A percentile compares a stretch with the other conserved stretches of the same genome.
phyloP scores from a whole-genome alignment of 1,140 invertebrate genomes.

The Aphis gossypii region DNA sequence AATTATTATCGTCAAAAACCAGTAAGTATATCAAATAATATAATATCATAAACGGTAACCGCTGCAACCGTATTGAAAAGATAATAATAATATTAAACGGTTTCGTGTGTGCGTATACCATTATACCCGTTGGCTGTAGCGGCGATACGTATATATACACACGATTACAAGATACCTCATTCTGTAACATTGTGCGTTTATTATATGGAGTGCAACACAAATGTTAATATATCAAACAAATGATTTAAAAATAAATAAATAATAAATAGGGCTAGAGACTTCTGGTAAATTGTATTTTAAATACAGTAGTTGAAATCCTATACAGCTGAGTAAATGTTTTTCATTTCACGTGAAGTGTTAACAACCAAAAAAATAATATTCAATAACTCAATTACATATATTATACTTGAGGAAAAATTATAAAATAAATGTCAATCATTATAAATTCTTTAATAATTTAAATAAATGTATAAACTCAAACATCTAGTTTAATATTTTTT shows the following conservation, averaged over 20 bases:
- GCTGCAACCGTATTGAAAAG: background rate
- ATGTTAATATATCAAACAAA: background rate
- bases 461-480: background rate
- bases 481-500: background rate
- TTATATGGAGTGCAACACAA: background rate
- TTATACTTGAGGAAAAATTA: background rate
- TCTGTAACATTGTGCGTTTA: background rate
- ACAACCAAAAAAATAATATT: background rate
- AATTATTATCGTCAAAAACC: background rate
- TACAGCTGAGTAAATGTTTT: background rate
- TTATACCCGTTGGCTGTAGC: slow-evolving; percentile 11
- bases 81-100: background rate
- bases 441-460: background rate
- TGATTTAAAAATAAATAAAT: background rate
- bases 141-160: background rate
- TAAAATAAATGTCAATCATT: background rate
- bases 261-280: background rate
- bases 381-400: background rate
- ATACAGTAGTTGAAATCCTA: background rate
- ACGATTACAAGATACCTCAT: background rate
- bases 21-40: background rate
- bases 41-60: background rate
- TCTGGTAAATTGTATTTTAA: background rate
- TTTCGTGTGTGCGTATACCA: background rate
- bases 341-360: background rate